Percentiles rank a stretch among this genome's conserved stretches.
Conservation (phyloP, 2,113 vertebrate species). For the Narcine bancroftii region DNA sequence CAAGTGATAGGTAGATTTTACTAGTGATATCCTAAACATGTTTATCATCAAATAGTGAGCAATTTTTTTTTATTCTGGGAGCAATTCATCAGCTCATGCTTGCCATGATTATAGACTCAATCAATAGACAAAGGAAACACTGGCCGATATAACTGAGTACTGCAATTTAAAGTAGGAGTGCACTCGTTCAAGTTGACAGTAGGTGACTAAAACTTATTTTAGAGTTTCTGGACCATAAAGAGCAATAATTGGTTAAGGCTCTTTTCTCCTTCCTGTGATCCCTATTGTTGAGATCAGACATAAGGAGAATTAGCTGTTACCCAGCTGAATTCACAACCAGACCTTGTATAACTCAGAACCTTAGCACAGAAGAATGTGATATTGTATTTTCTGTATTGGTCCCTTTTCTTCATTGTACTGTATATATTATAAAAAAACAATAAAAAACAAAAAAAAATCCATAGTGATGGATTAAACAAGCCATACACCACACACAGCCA, state of each 20-base stretch:
- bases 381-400: too few relatives aligned
- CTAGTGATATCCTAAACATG: not conserved
- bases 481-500: not conserved
- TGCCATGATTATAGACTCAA: not conserved
- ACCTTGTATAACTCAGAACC: not conserved
- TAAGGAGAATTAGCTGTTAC: not conserved
- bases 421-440: too few relatives aligned
- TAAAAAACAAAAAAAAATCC: too few relatives aligned
- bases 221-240: not conserved
- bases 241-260: too few relatives aligned
- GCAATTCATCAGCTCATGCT: not conserved
- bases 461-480: not conserved
- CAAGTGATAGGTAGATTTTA: not conserved
- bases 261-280: not conserved
- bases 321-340: too few relatives aligned
- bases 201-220: not conserved
- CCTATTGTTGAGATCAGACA: not conserved
- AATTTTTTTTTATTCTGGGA: not conserved
- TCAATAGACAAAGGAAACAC: not conserved
- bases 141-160: not conserved
- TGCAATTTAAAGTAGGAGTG: not conserved
- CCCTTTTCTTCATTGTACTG: too few relatives aligned
- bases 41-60: not conserved
- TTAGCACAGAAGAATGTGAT: too few relatives aligned
- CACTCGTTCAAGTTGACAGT: not conserved